Evolutionary conservation across 2,113 vertebrate species (phyloP), one percentile per base, ranked within the genome.

Genomic region (Limnothrissa miodon): DNA sequence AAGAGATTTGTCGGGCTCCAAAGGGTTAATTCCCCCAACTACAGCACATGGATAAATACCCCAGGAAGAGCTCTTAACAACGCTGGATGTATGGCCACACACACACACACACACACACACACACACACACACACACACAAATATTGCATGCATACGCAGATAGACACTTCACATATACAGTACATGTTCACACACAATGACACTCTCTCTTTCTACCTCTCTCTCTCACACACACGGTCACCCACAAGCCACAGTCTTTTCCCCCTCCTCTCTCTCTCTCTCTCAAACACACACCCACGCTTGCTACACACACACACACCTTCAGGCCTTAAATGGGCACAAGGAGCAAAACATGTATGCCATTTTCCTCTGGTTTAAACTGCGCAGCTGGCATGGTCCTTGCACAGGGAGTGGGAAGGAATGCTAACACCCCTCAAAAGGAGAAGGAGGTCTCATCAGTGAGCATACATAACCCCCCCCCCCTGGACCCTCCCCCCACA

Each of bases 391-490:
- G 33, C 66, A 74, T 74, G 66, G 66, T 42, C 33, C 53, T 56
- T 83, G 59, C 19, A 15, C 33, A 44, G 80, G 81, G 29, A 81
- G 23, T 39, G 7, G 42, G 80, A 78, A 83, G 82, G 83, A 85
- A 88, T 85, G 84, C 88, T 81, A 86, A 83, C 81, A 86, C 82
- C 79, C 66, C 85, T 86, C 85, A 78, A 83, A 87, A 86, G 79
- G 82, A 29, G 45, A 84, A 42, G 83, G 80, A 87, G 82, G 59
- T 59, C 81, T 88, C 59, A 87, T 78, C 85, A 83, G 78, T 87
- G 86, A 86, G 84, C 66, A 4, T 59, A 81, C 82, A 86, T 86
- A 89, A 88, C 81, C 87, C 88, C 87, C 83, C 70, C 84, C 74
- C 85, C 88, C 82, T 89, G 89, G 78, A 87, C 87, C 78, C 70